Percentiles rank a stretch among this genome's conserved stretches.
Evolutionary conservation across 2,888 invertebrate species (phyloP).

Genomic region (Phymatocera aterrima): DNA sequence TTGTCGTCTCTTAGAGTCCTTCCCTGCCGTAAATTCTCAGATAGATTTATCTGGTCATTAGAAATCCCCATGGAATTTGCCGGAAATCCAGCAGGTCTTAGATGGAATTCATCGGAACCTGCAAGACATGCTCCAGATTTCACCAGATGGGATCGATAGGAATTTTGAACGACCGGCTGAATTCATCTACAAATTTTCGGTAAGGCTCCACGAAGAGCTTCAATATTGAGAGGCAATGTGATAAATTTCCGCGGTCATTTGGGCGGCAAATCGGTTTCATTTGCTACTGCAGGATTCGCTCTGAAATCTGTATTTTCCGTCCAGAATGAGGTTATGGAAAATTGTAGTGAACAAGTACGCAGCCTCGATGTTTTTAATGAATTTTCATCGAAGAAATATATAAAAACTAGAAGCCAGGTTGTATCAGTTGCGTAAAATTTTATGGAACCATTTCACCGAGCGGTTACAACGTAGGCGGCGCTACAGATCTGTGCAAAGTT

Average conservation of each 20-base stretch:
- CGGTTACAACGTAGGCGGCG: neutral
- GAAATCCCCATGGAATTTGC: too few relatives aligned
- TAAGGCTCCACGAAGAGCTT: neutral
- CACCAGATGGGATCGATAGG: too few relatives aligned
- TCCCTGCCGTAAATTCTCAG: too few relatives aligned
- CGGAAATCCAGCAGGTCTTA: too few relatives aligned
- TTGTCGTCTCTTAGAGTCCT: too few relatives aligned
- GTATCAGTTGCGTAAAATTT: neutral
- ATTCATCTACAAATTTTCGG: too few relatives aligned
- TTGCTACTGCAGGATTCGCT: neutral
- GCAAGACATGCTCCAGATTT: too few relatives aligned
- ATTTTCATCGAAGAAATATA: neutral
- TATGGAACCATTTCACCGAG: neutral
- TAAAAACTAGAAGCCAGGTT: neutral
- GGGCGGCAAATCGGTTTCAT: neutral
- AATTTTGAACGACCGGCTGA: too few relatives aligned
- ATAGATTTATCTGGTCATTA: too few relatives aligned
- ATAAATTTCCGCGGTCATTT: neutral
- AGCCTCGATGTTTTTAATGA: neutral
- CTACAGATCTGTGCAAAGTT: neutral
- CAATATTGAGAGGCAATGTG: neutral
- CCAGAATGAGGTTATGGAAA: neutral
- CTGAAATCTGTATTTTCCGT: neutral
- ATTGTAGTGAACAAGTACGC: neutral
- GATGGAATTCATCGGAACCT: too few relatives aligned